A percentile compares a stretch with the other conserved stretches of the same genome.
Conservation (phyloP, 2,113 vertebrate species). For the Peromyscus maniculatus region DNA sequence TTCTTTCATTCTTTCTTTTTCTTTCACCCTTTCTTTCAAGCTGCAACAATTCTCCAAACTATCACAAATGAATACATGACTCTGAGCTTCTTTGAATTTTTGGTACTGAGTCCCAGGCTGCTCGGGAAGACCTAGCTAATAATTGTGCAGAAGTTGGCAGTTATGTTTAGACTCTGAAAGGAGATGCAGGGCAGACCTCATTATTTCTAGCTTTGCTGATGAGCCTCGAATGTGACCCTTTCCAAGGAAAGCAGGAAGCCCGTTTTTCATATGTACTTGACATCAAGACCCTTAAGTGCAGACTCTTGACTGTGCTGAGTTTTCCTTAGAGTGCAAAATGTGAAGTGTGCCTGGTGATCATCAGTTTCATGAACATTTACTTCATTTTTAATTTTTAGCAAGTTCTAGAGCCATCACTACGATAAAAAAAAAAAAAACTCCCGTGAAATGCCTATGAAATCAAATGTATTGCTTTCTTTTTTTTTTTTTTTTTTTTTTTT, state of each 20-base stretch:
- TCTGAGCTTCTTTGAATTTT: slow-evolving; percentile 78
- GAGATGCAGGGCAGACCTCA: slow-evolving; percentile 80
- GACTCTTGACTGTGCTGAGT: slow-evolving; percentile 82
- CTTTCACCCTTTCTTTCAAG: background rate
- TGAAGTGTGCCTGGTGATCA: slow-evolving; percentile 59
- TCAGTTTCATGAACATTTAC: slow-evolving; percentile 61
- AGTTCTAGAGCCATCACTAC: slow-evolving; percentile 75
- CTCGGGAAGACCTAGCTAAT: slow-evolving; percentile 76
- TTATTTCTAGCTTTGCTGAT: slow-evolving; percentile 79
- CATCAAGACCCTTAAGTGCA: slow-evolving; percentile 71
- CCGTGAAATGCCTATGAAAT: slow-evolving; percentile 76
- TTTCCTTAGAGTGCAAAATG: slow-evolving; percentile 84
- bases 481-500: too few species aligned
- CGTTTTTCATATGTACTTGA: slow-evolving; percentile 84
- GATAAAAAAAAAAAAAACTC: slow-evolving; percentile 53
- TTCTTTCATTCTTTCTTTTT: background rate
- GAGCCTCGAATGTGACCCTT: slow-evolving; percentile 84
- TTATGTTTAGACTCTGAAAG: slow-evolving; percentile 85
- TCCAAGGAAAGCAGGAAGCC: slow-evolving; percentile 79
- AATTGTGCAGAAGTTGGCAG: slow-evolving; percentile 79
- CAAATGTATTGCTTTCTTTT: slow-evolving; percentile 54
- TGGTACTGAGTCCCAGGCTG: slow-evolving; percentile 79
- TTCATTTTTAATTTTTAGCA: slow-evolving; percentile 74
- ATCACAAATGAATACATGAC: slow-evolving; percentile 82
- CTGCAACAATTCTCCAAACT: slow-evolving; percentile 61